Evolutionary conservation across 2,797 vertebrate genomes (phyloP).

Genomic region (Botia almorhae): DNA sequence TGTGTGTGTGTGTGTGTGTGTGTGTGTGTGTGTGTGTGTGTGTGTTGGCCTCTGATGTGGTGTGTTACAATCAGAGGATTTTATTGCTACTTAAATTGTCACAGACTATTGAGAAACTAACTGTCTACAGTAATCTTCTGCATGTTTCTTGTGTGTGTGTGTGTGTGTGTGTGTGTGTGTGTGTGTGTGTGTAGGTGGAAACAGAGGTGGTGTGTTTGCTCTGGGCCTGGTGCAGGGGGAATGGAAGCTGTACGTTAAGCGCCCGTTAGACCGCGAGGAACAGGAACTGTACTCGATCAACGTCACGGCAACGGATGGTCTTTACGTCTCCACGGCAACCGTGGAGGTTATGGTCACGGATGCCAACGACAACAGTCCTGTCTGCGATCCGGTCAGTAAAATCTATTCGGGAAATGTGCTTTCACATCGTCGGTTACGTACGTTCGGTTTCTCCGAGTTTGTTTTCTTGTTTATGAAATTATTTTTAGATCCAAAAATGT

Average conservation of each 20-base stretch:
- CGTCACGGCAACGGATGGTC: constrained; percentile 93
- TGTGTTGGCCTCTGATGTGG: constrained; percentile 82
- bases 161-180: constrained; percentile 11
- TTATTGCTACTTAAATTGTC: constrained; percentile 36
- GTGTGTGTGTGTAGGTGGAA: constrained; percentile 81
- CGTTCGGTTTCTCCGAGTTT: too few species aligned
- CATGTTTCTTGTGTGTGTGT: constrained; percentile 20
- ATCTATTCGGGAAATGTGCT: too few species aligned
- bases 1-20: constrained; percentile 20
- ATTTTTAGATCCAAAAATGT: not conserved
- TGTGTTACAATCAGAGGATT: constrained; percentile 82
- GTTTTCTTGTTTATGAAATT: too few species aligned
- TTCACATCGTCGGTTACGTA: too few species aligned
- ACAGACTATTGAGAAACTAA: constrained; percentile 37
- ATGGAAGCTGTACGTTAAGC: constrained; percentile 97
- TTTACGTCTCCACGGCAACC: constrained; percentile 87
- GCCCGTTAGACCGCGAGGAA: constrained; percentile 90
- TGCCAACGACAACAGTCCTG: constrained; percentile 92
- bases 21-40: not conserved
- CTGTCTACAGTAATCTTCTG: constrained; percentile 78
- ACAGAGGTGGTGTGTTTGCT: constrained; percentile 89
- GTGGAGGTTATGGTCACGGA: constrained; percentile 91
- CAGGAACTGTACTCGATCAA: constrained; percentile 89
- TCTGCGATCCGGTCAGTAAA: constrained; percentile 88
- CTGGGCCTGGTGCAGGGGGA: constrained; percentile 94